A percentile compares a stretch with the other conserved stretches of the same genome.
Conservation (phyloP, 1,140 invertebrate genomes). For the Melitaea cinxia region DNA sequence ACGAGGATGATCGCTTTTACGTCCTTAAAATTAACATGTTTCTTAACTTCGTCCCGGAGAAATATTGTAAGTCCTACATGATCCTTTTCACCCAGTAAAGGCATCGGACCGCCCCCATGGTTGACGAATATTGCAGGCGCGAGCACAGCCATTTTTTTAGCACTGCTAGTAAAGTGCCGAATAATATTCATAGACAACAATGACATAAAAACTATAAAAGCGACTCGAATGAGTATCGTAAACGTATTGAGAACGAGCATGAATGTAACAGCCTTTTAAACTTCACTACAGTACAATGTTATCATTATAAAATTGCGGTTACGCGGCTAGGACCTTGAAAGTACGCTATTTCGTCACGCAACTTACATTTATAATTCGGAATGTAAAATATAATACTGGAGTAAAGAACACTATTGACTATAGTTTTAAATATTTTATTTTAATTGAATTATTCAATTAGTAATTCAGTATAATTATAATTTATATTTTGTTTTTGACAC, state of each 20-base stretch:
- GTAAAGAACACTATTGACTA: too few relatives aligned
- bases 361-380: background rate
- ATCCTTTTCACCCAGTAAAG: conserved; percentile 67
- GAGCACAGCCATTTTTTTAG: conserved; percentile 56
- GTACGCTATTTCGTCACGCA: background rate
- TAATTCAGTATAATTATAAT: too few relatives aligned
- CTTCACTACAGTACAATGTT: background rate
- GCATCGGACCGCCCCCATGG: conserved; percentile 72
- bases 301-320: background rate
- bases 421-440: too few relatives aligned
- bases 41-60: conserved; percentile 64
- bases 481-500: too few relatives aligned
- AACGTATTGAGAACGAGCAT: conserved; percentile 73
- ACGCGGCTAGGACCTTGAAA: background rate
- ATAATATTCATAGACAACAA: conserved; percentile 75
- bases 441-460: too few relatives aligned
- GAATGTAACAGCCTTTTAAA: conserved; percentile 36
- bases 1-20: conserved; percentile 71
- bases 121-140: conserved; percentile 75
- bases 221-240: conserved; percentile 63
- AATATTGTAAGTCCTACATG: conserved; percentile 61
- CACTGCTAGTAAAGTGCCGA: conserved; percentile 55
- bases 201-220: conserved; percentile 70
- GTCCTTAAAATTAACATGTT: conserved; percentile 63
- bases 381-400: background rate